Conservation (phyloP, 2,888 invertebrate species). For the Stictocephala bisonia region DNA sequence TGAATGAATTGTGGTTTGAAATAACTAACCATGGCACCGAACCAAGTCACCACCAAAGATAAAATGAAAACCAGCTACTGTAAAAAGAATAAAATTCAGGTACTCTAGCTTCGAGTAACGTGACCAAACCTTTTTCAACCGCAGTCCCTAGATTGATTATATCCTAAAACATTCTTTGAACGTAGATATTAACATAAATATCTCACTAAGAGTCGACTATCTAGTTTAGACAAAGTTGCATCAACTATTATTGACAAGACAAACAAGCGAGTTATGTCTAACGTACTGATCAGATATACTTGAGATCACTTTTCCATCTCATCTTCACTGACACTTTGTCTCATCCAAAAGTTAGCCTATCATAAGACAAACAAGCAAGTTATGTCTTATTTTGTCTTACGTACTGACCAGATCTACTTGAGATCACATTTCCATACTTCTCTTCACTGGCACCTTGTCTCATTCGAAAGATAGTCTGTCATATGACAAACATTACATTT, state of each 20-base stretch:
- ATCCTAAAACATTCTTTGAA: constrained; percentile 17
- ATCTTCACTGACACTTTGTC: background rate
- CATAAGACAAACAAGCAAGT: background rate
- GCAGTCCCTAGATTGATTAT: too few species aligned
- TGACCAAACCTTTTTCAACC: too few species aligned
- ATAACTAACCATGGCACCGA: too few species aligned
- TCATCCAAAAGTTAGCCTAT: background rate
- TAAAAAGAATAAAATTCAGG: too few species aligned
- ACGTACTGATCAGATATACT: background rate
- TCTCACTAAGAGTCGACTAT: constrained; percentile 35
- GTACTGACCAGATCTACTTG: background rate
- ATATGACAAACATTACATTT: background rate
- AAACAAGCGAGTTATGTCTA: background rate
- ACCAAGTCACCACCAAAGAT: too few species aligned
- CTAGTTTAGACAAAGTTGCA: constrained; percentile 20
- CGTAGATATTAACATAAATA: background rate
- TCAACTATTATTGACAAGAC: constrained; percentile 29
- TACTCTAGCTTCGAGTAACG: too few species aligned
- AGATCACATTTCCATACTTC: background rate
- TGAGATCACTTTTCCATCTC: constrained; percentile 22
- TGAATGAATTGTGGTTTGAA: too few species aligned
- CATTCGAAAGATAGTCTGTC: too few species aligned
- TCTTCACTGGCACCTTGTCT: too few species aligned
- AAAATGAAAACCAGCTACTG: too few species aligned
- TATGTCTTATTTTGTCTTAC: background rate